phyloP scores from a whole-genome alignment of 2,888 invertebrate species.

The Caradrina kadenii region DNA sequence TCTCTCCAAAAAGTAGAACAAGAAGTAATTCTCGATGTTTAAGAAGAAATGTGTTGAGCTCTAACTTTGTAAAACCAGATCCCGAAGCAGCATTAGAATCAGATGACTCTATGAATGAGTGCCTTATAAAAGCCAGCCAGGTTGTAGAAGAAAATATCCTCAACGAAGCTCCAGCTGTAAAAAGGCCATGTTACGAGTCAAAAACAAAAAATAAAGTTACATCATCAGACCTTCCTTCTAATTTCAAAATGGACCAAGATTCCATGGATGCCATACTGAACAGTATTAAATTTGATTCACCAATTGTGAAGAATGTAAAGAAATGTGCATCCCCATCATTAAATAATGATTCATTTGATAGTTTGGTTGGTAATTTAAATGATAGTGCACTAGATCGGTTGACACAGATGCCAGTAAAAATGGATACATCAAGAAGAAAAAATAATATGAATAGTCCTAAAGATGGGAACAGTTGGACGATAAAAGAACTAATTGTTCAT shows the following conservation, averaged over 20 bases:
- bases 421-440: conserved; percentile 59
- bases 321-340: conserved; percentile 76
- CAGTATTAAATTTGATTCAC: conserved; percentile 82
- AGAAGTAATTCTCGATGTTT: conserved; percentile 78
- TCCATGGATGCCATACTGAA: conserved; percentile 84
- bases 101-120: conserved; percentile 89
- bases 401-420: conserved; percentile 80
- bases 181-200: conserved; percentile 69
- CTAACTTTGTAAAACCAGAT: conserved; percentile 83
- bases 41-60: conserved; percentile 85
- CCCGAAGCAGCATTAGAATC: conserved; percentile 84
- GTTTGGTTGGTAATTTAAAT: conserved; percentile 84
- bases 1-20: conserved; percentile 80
- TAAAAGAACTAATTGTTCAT: conserved; percentile 76
- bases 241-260: conserved; percentile 79
- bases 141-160: conserved; percentile 84
- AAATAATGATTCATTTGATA: conserved; percentile 88
- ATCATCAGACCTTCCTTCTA: conserved; percentile 61
- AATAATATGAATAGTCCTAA: conserved; percentile 56
- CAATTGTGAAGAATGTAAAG: conserved; percentile 73
- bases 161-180: conserved; percentile 70
- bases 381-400: conserved; percentile 85
- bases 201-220: conserved; percentile 59
- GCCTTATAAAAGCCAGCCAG: conserved; percentile 86
- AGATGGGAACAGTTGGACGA: conserved; percentile 71